These are phyloP conservation scores for Megastigmus dorsalis DNA, from an alignment of 2,888 invertebrate species.

Conservation along the genomic window DNA sequence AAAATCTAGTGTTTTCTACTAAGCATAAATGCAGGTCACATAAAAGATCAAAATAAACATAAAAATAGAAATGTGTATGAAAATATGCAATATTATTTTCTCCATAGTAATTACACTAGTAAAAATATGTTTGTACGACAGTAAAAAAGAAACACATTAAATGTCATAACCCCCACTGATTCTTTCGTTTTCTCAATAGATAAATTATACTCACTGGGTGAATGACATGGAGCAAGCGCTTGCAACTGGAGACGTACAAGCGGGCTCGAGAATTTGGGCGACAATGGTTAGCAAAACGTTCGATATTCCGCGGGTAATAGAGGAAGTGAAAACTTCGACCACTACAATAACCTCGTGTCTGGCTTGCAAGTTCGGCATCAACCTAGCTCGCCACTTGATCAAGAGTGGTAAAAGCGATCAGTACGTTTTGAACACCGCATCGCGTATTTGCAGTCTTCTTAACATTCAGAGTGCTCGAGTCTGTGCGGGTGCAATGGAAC, in stretches of 20 bases:
- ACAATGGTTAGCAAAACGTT: slow-evolving; percentile 10
- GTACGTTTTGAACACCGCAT: slow-evolving; percentile 1
- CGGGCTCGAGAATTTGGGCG: slow-evolving; percentile 23
- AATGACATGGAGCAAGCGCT: slow-evolving; percentile 21
- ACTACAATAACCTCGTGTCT: slow-evolving; percentile 35
- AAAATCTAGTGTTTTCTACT: too few relatives aligned
- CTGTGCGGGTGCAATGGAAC: slow-evolving; percentile 36
- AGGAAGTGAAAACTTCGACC: slow-evolving; percentile 3
- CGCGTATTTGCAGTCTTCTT: background rate
- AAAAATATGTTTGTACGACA: background rate
- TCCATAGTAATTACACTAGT: background rate
- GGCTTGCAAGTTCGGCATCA: slow-evolving; percentile 44
- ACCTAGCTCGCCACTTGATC: slow-evolving; percentile 19
- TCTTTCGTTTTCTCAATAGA: slow-evolving; percentile 14
- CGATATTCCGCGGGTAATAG: background rate
- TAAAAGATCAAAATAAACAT: too few relatives aligned
- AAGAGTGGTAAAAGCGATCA: slow-evolving; percentile 29
- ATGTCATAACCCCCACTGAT: background rate
- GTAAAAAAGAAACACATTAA: too few relatives aligned
- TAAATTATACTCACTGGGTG: slow-evolving; percentile 41
- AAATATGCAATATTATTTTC: background rate
- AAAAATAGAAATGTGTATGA: too few relatives aligned
- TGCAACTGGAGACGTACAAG: background rate
- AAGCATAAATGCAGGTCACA: too few relatives aligned
- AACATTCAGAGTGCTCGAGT: slow-evolving; percentile 36